phyloP scores from a whole-genome alignment of 2,113 vertebrate genomes.

The Proteles cristata region DNA sequence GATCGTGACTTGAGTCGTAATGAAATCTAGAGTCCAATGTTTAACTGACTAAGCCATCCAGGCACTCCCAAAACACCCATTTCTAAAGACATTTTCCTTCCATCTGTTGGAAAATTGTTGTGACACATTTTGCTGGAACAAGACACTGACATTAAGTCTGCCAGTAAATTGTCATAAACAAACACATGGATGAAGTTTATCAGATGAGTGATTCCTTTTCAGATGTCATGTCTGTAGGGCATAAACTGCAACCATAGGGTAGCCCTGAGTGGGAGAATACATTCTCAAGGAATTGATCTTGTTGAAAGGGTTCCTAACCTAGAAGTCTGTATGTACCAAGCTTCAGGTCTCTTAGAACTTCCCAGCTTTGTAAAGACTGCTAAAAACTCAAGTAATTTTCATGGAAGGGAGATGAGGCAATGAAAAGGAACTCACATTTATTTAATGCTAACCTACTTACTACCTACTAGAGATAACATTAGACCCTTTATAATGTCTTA shows the following conservation, averaged over 20 bases:
- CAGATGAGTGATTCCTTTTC: background rate
- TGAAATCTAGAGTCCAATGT: no score
- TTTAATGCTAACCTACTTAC: background rate
- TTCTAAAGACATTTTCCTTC: constrained; percentile 40
- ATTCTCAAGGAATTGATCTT: constrained; percentile 30
- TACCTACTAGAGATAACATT: background rate
- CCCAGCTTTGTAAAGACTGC: background rate
- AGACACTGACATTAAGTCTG: constrained; percentile 40
- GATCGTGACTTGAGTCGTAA: no score
- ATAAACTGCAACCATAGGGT: background rate
- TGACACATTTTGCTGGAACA: constrained; percentile 60
- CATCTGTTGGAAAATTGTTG: constrained; percentile 34
- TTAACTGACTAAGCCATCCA: no score
- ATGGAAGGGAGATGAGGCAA: background rate
- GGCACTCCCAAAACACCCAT: background rate
- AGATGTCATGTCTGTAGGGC: constrained; percentile 22
- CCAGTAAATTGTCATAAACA: constrained; percentile 60
- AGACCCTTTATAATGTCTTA: background rate
- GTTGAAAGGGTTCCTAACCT: background rate
- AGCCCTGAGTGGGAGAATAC: background rate
- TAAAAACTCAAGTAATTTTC: constrained; percentile 3
- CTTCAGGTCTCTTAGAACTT: background rate
- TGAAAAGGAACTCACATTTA: background rate
- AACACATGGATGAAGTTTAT: constrained; percentile 13
- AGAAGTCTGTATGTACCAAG: background rate